These are phyloP conservation scores for Aelia acuminata DNA, from an alignment of 2,888 invertebrate genomes.

Conservation along the genomic window DNA sequence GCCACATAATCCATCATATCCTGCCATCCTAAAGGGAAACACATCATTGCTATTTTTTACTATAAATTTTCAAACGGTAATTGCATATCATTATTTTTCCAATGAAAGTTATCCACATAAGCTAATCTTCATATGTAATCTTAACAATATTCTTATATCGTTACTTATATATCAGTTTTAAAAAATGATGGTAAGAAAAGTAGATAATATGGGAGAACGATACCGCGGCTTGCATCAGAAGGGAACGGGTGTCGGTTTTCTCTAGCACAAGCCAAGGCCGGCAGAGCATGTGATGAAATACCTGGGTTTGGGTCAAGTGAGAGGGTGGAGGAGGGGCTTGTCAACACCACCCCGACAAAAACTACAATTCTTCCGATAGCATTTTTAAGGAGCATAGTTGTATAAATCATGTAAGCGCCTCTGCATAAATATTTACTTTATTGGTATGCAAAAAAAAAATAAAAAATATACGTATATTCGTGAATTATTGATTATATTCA, in stretches of 20 bases:
- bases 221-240: slow-evolving; percentile 37
- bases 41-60: too few relatives aligned
- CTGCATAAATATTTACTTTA: too few relatives aligned
- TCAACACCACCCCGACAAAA: neutral
- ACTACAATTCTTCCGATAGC: neutral
- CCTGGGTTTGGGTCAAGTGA: slow-evolving; percentile 36
- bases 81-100: neutral
- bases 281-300: slow-evolving; percentile 10
- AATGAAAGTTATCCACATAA: neutral
- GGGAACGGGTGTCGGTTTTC: slow-evolving; percentile 38
- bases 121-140: neutral
- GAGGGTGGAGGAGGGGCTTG: slow-evolving; percentile 35
- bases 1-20: too few relatives aligned
- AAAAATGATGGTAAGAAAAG: neutral
- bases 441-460: too few relatives aligned
- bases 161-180: too few relatives aligned
- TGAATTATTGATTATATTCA: too few relatives aligned
- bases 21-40: too few relatives aligned
- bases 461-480: too few relatives aligned
- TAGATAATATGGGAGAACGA: neutral
- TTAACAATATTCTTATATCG: too few relatives aligned
- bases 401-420: too few relatives aligned
- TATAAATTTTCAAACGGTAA: neutral
- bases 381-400: too few relatives aligned
- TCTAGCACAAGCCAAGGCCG: slow-evolving; percentile 35